Conservation (phyloP, 2,113 vertebrate species). For the Agapornis roseicollis region DNA sequence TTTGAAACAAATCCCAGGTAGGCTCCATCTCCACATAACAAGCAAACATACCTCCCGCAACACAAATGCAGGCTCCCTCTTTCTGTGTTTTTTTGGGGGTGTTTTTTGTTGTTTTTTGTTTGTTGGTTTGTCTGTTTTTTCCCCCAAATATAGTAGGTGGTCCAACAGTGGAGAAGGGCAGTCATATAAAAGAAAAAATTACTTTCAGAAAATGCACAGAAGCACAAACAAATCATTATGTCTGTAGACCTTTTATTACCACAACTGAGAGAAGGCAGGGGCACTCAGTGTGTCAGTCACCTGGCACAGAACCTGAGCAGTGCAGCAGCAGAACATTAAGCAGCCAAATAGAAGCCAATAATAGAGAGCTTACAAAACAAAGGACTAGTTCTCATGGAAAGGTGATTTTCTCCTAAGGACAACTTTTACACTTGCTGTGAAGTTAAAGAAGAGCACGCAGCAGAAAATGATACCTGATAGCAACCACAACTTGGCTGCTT, state of each 20-base stretch:
- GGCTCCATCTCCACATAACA: neutral
- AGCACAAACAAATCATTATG: neutral
- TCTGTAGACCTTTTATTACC: neutral
- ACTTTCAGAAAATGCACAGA: neutral
- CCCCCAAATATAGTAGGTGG: neutral
- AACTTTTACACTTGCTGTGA: neutral
- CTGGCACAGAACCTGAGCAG: neutral
- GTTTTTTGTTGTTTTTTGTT: neutral
- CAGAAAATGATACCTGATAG: neutral
- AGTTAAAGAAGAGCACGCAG: neutral
- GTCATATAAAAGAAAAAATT: neutral
- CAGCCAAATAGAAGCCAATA: neutral
- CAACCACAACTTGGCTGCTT: neutral
- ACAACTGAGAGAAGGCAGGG: neutral
- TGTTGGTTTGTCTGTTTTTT: neutral
- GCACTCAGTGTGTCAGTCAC: neutral
- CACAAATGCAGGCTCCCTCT: neutral
- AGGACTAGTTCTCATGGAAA: neutral
- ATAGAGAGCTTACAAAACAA: no score
- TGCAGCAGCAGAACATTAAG: neutral
- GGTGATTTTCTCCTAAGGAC: neutral
- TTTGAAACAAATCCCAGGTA: neutral
- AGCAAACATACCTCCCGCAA: neutral
- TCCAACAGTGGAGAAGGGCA: neutral
- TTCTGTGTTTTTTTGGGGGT: neutral